phyloP scores from a whole-genome alignment of 2,888 invertebrate genomes.

The Aproaerema taeniolella region DNA sequence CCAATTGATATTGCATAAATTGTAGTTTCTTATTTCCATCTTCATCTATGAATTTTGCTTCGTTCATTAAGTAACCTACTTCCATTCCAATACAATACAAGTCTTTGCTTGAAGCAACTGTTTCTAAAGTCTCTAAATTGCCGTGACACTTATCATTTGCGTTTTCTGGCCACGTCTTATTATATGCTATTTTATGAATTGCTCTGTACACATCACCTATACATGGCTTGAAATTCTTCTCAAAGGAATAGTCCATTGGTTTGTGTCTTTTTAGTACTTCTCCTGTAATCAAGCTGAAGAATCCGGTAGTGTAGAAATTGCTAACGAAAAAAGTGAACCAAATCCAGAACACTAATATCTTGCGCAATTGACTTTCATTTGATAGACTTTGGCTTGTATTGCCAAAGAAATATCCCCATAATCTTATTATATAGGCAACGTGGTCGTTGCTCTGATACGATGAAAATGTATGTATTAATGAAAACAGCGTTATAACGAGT shows the following conservation, averaged over 20 bases:
- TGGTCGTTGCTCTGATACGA: no score
- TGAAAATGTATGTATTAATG: no score
- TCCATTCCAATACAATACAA: neutral
- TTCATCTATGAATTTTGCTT: neutral
- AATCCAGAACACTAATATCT: slow-evolving; percentile 19
- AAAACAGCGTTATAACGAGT: no score
- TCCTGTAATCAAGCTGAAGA: slow-evolving; percentile 19
- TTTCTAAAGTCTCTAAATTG: neutral
- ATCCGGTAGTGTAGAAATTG: slow-evolving; percentile 20
- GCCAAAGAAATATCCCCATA: slow-evolving; percentile 18
- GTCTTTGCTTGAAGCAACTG: neutral
- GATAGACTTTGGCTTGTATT: slow-evolving; percentile 13
- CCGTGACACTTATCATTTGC: neutral
- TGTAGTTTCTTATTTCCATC: neutral
- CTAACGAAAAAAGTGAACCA: slow-evolving; percentile 19
- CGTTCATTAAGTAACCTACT: neutral
- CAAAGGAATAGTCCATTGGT: no score
- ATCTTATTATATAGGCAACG: neutral
- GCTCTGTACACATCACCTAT: neutral
- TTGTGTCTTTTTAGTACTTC: no score
- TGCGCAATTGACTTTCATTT: slow-evolving; percentile 8
- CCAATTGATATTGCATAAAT: neutral
- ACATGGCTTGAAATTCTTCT: neutral
- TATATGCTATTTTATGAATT: neutral
- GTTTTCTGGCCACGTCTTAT: neutral